Percentiles rank a stretch among this genome's conserved stretches.
These are phyloP conservation scores for Gasterosteus aculeatus DNA, from an alignment of 2,113 vertebrate genomes.

Conservation along the genomic window DNA sequence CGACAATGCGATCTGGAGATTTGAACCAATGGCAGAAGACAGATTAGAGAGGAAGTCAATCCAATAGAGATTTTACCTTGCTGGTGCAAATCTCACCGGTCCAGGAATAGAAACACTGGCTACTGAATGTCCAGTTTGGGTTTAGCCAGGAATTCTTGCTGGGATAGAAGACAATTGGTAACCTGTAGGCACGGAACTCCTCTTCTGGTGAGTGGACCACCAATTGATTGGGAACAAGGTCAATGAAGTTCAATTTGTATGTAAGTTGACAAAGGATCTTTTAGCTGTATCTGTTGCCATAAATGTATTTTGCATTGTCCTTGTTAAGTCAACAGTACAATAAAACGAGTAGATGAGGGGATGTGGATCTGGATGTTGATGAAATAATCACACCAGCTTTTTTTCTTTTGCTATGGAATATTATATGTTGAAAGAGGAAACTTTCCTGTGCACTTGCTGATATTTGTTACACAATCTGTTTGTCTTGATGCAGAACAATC, in stretches of 20 bases:
- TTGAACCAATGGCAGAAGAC: constrained; percentile 59
- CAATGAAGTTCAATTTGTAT: background rate
- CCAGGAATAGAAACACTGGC: constrained; percentile 52
- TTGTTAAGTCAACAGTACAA: background rate
- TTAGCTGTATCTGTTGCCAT: background rate
- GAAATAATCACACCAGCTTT: background rate
- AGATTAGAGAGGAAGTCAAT: constrained; percentile 78
- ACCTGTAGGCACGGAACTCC: constrained; percentile 32
- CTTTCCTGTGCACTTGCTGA: background rate
- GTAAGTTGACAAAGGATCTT: background rate
- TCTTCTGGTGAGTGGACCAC: constrained; percentile 63
- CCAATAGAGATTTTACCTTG: constrained; percentile 70
- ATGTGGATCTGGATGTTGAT: background rate
- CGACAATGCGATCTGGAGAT: constrained; percentile 33
- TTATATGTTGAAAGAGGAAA: background rate
- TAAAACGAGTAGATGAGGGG: background rate
- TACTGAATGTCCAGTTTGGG: constrained; percentile 16
- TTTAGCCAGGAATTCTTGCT: constrained; percentile 13
- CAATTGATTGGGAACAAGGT: background rate
- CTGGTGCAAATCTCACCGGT: constrained; percentile 50
- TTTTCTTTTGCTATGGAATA: background rate
- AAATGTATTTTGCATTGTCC: background rate
- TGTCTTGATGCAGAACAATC: background rate
- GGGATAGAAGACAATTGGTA: constrained; percentile 32
- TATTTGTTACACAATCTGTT: background rate